Base-by-base conservation (phyloP, 2,113 vertebrate genomes). In the Microcebus murinus region DNA sequence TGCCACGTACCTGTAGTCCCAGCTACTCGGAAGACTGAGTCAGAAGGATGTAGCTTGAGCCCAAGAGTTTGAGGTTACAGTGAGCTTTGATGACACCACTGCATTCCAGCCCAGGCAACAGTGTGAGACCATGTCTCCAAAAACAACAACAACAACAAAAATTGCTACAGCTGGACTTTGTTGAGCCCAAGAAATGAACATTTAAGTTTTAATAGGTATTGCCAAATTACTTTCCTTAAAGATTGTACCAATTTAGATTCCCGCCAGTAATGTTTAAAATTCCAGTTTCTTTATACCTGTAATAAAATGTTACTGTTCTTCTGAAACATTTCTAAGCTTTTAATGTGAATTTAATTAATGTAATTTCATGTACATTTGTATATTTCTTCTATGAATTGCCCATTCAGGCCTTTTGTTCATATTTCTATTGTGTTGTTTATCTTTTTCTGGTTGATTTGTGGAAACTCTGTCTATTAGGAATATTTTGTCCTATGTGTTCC, bases 401-500 rank as follows among this genome's bases (percentile, higher is more conserved):
- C 34, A 7, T 94, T 74, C 45, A 94, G 52, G 45, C 55, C 68
- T 59, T 89, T 89, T 76, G 39, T 74, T 89, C 68, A 84, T 84
- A 23, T 79, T 57, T 84, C 23, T 88, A 6, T 88, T 89, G 45
- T 81, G 45, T 13, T 80, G 9, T 73, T 88, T 82, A 88, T 94
- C 39, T 81, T 94, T 94, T 93, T 55, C 39, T 84, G 48, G 76
- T 84, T 84, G 79, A 67, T 83, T 57, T 94, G 68, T 89, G 50
- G 80, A 57, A 94, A 84, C 25, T 94, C 29, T 20, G 52, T 94
- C 29, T 20, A 17, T 67, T 90, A 84, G 48, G 68, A 48, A 59
- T 89, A 90, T 90, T 83, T 83, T 81, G 42, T n/a, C 18, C 27
- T 79, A n/a, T 55, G 29, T 79, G 31, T 50, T 79, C 48, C 42